These are phyloP conservation scores for Halcyon senegalensis DNA, from an alignment of 2,113 vertebrate species.

Conservation along the genomic window DNA sequence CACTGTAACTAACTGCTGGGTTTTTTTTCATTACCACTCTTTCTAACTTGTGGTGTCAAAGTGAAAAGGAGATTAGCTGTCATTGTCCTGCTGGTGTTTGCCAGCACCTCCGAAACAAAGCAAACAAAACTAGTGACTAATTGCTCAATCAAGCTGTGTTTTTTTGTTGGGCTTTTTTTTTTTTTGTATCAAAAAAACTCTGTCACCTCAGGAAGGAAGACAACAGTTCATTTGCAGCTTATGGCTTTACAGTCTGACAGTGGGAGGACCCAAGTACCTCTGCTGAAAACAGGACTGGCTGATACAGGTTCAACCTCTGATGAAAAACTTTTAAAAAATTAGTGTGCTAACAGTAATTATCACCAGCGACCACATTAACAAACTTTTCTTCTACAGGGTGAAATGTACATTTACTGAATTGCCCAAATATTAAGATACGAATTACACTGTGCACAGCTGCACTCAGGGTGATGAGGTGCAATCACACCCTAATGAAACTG, in stretches of 20 bases:
- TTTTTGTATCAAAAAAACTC: background rate
- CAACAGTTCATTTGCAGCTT: constrained; percentile 7
- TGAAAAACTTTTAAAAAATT: background rate
- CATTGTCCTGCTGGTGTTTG: constrained; percentile 11
- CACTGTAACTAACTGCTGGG: background rate
- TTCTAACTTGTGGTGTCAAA: constrained; percentile 31
- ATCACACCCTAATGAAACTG: background rate
- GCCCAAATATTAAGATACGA: background rate
- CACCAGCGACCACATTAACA: background rate
- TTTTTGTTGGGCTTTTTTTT: background rate
- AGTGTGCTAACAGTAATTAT: background rate
- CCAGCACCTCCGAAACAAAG: background rate
- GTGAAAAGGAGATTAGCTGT: constrained; percentile 35
- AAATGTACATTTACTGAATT: background rate
- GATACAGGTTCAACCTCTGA: background rate
- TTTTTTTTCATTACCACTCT: background rate
- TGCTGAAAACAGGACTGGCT: background rate
- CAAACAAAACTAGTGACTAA: constrained; percentile 38
- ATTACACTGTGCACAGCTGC: background rate
- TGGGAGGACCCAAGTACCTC: background rate
- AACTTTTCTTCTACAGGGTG: background rate
- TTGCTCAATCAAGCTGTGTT: background rate
- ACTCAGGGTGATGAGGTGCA: background rate
- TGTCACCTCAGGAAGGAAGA: constrained; percentile 62
- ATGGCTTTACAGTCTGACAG: background rate